Evolutionary conservation across 1,140 invertebrate species (phyloP), one percentile per base, ranked within the genome.

Genomic region (Conus betulinus): DNA sequence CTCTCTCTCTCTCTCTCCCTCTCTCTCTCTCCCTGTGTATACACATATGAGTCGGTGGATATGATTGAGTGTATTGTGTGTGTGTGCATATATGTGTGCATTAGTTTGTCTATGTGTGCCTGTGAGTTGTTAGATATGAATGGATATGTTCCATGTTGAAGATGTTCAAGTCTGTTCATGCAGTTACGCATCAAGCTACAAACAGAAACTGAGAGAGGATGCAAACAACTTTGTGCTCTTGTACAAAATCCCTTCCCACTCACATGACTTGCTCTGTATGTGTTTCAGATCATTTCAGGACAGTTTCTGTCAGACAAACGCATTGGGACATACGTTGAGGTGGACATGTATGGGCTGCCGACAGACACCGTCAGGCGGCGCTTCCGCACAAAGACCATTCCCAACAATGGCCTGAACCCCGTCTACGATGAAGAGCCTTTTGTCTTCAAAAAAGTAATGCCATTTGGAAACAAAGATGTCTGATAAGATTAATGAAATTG

Each of bases 341-440:
- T 95, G 13, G 95, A 95, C 85, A 95, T 95, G 94, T 95, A 94
- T 89, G 95, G 95, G 17, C 89, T 95, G 71, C 95, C 95, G 15
- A 93, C 95, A 71, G 95, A 95, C 89, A 95, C 95, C 55, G 92
- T 95, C n/a, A 90, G 95, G 57, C 94, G 93, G 88, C 93, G 93
- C 86, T 95, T 94, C 90, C 89, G 92, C 20, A 95, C 94, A 13
- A 95, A 93, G 90, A 91, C 92, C 27, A 90, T 95, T 11, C 91
- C 90, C 52, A 91, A 89, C 84, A 95, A 95, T 89, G 94, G 94
- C 13, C 92, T 95, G 57, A 95, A 95, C 85, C 95, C 95, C 52
- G 92, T 94, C 8, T 95, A 95, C 90, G 92, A 94, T 90, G 94
- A 95, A 60, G 92, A 94, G 20, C 92, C 94, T 39, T 95, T 95